These are phyloP conservation scores for Myotis lucifugus DNA, from an alignment of 2,113 vertebrate species.

Conservation along the genomic window DNA sequence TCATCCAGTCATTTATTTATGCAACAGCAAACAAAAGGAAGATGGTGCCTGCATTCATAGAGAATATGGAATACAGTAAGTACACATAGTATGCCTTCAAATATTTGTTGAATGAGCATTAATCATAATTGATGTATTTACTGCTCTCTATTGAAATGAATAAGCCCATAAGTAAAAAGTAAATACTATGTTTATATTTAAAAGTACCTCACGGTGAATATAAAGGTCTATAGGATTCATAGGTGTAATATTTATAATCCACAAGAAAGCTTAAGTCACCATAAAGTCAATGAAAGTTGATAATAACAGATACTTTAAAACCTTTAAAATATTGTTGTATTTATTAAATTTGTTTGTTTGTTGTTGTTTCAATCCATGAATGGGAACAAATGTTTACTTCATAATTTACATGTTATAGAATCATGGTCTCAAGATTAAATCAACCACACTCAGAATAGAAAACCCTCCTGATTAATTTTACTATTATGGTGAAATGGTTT, in stretches of 20 bases:
- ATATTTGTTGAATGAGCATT: conserved; percentile 9
- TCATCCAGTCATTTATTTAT: not conserved
- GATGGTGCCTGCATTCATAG: not conserved
- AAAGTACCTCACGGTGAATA: not conserved
- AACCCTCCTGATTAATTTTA: conserved; percentile 31
- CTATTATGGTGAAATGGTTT: not conserved
- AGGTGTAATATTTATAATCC: not conserved
- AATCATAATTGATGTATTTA: conserved; percentile 13
- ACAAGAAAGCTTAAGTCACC: not conserved
- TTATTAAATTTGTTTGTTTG: not conserved
- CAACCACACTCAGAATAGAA: not conserved
- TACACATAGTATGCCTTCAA: conserved; percentile 4
- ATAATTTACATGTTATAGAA: not conserved
- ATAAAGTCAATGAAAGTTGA: not conserved
- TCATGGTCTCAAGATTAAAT: conserved; percentile 21
- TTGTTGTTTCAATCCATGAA: not conserved
- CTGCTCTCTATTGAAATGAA: not conserved
- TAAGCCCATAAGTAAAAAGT: not conserved
- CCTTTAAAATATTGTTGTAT: not conserved
- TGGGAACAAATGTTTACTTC: not conserved
- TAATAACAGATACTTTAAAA: conserved; percentile 17
- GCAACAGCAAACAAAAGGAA: not conserved
- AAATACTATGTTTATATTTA: conserved; percentile 15
- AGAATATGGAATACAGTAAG: not conserved
- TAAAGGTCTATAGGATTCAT: not conserved